These are phyloP conservation scores for Oreocharis arfaki DNA, from an alignment of 2,113 vertebrate species.

Conservation along the genomic window DNA sequence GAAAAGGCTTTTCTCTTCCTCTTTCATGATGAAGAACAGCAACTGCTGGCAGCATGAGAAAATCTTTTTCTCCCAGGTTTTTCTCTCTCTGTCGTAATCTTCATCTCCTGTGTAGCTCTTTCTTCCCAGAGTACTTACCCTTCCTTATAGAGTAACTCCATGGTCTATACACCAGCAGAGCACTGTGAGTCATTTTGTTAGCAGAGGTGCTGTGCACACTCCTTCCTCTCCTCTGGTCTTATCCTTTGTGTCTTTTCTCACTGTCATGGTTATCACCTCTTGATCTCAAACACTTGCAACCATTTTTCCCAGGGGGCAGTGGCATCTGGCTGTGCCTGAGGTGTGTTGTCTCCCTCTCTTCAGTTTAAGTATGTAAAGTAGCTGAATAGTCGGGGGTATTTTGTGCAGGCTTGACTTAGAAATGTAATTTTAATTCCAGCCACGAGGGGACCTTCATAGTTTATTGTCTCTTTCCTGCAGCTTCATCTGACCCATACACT, in stretches of 20 bases:
- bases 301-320: neutral
- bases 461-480: neutral
- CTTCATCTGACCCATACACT: neutral
- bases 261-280: neutral
- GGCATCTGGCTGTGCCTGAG: neutral
- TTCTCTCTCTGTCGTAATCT: neutral
- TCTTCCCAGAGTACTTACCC: neutral
- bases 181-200: neutral
- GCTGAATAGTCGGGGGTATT: neutral
- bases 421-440: neutral
- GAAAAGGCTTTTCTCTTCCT: neutral
- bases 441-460: neutral
- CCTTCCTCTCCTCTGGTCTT: neutral
- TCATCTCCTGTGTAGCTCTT: neutral
- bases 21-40: neutral
- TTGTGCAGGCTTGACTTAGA: neutral
- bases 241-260: neutral
- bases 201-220: neutral
- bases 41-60: neutral
- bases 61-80: neutral
- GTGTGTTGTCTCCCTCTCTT: neutral
- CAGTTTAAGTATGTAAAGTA: neutral
- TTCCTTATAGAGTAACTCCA: neutral
- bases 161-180: neutral
- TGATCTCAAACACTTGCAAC: neutral